phyloP scores from a whole-genome alignment of 2,888 invertebrate genomes.

The Archips xylosteana region DNA sequence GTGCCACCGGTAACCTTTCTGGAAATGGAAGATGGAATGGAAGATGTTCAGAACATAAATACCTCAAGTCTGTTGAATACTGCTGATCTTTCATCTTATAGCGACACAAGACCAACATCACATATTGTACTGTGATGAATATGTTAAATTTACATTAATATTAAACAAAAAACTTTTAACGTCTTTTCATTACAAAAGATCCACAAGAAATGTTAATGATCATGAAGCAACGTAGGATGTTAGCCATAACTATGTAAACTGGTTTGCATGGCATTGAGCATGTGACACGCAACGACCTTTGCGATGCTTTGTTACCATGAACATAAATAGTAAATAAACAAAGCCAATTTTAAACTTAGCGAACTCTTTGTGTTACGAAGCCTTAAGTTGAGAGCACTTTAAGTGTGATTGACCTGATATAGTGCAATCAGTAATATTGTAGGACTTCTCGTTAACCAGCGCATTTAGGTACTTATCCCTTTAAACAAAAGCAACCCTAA shows the following conservation, averaged over 20 bases:
- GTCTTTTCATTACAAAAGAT: slow-evolving; percentile 25
- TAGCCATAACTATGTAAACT: slow-evolving; percentile 25
- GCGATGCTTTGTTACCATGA: slow-evolving; percentile 23
- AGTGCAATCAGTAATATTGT: background rate
- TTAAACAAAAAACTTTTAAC: background rate
- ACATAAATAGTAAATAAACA: slow-evolving; percentile 31
- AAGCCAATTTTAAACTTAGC: slow-evolving; percentile 2
- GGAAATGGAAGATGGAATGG: too few species aligned
- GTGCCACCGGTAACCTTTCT: background rate
- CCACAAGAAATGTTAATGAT: slow-evolving; percentile 28
- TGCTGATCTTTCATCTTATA: too few species aligned
- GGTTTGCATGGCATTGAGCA: slow-evolving; percentile 38
- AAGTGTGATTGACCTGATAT: slow-evolving; percentile 2
- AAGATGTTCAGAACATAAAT: background rate
- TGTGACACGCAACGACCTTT: slow-evolving; percentile 30
- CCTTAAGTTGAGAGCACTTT: too few species aligned
- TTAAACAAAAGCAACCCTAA: too few species aligned
- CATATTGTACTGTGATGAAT: background rate
- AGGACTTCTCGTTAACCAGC: too few species aligned
- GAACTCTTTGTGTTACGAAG: background rate
- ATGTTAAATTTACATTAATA: background rate
- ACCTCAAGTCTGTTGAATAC: background rate
- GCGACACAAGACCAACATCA: background rate
- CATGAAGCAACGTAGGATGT: slow-evolving; percentile 26
- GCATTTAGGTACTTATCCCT: too few species aligned